Evolutionary conservation across 2,113 vertebrate species (phyloP).

Genomic region (Alosa alosa): DNA sequence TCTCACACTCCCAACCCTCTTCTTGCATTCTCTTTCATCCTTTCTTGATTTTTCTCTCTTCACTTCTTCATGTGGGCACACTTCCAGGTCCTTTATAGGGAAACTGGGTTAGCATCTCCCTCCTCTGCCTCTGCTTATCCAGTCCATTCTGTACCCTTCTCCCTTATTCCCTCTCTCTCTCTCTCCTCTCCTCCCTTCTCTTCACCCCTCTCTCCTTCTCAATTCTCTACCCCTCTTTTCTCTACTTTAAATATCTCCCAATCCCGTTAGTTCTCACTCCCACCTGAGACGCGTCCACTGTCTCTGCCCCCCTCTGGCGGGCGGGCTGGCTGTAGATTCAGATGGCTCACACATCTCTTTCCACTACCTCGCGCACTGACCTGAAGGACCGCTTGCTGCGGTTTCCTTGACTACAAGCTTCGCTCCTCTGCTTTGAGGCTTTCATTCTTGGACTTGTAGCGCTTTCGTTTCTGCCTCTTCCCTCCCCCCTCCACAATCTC

Average conservation of each 20-base stretch:
- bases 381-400: background rate
- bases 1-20: background rate
- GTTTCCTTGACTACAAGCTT: background rate
- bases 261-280: slow-evolving; percentile 1
- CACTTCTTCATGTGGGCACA: slow-evolving; percentile 9
- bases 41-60: slow-evolving; percentile 51
- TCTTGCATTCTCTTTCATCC: slow-evolving; percentile 38
- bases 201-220: background rate
- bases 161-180: background rate
- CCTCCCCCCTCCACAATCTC: slow-evolving; percentile 7
- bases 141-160: background rate
- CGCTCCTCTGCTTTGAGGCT: background rate
- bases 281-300: background rate
- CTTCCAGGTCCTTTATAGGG: slow-evolving; percentile 16
- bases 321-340: background rate
- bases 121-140: background rate
- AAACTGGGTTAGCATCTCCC: slow-evolving; percentile 23
- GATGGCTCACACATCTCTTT: background rate
- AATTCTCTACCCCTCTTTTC: background rate
- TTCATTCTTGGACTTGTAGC: background rate
- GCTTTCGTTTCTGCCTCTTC: background rate
- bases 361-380: background rate
- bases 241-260: background rate
- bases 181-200: background rate
- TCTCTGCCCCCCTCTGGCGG: background rate